phyloP scores from a whole-genome alignment of 1,140 invertebrate genomes.

The Magallana gigas region DNA sequence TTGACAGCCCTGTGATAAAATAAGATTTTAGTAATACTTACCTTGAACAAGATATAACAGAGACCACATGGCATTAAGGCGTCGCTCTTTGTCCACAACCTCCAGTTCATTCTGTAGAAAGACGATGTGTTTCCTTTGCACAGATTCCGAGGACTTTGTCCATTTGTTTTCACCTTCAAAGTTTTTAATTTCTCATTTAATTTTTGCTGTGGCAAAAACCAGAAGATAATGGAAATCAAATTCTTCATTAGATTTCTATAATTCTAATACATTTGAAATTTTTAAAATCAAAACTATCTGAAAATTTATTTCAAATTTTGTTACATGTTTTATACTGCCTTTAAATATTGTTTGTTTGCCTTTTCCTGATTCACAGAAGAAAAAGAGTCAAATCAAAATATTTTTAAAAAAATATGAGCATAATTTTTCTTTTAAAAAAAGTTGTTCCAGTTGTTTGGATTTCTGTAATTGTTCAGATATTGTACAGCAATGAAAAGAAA shows the following conservation, averaged over 20 bases:
- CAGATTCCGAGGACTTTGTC: slow-evolving; percentile 61
- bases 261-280: background rate
- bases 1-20: background rate
- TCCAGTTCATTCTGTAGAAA: slow-evolving; percentile 94
- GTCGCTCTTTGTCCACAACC: slow-evolving; percentile 87
- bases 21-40: slow-evolving; percentile 53
- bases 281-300: no score
- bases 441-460: no score
- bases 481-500: no score
- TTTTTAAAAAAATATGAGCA: no score
- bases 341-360: no score
- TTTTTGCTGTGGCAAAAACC: background rate
- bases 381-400: no score
- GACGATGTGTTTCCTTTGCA: slow-evolving; percentile 77
- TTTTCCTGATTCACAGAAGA: no score
- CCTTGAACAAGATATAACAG: slow-evolving; percentile 94
- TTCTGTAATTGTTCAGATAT: no score
- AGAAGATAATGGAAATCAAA: background rate
- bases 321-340: no score
- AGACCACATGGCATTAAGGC: slow-evolving; percentile 92
- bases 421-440: no score
- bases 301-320: no score
- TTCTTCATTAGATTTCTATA: background rate
- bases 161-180: slow-evolving; percentile 68
- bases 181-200: background rate